Evolutionary conservation across 2,113 vertebrate genomes (phyloP).

Genomic region (Psilopogon haemacephalus): DNA sequence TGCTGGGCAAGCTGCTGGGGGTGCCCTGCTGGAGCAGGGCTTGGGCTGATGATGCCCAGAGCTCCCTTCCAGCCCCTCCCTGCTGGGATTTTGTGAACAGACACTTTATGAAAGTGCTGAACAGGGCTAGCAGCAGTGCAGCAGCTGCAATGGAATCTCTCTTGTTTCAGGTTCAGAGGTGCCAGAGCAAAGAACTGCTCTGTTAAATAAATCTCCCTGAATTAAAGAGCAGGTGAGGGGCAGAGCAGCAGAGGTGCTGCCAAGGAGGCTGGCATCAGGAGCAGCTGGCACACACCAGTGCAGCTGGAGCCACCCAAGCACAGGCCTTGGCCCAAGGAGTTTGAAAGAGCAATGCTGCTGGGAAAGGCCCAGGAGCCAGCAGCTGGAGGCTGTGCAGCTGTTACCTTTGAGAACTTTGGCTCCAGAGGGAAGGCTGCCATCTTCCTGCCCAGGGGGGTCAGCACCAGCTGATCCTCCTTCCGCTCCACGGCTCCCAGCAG

Average conservation of each 20-base stretch:
- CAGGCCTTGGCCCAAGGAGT: not conserved
- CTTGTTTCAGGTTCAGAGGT: not conserved
- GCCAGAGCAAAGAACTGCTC: not conserved
- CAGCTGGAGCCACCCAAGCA: not conserved
- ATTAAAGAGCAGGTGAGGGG: not conserved
- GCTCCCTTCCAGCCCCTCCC: too few species aligned
- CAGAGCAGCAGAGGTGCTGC: not conserved
- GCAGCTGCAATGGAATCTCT: not conserved
- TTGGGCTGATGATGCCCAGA: too few species aligned
- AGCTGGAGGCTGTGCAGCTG: not conserved
- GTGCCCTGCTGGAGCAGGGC: too few species aligned
- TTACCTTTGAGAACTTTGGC: slow-evolving; percentile 93
- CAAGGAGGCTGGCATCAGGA: not conserved
- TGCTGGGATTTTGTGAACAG: not conserved
- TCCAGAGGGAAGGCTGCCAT: slow-evolving; percentile 96
- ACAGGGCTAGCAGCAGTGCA: not conserved
- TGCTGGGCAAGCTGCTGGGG: too few species aligned
- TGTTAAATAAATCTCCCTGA: not conserved
- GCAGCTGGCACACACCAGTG: not conserved
- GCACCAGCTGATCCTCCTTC: slow-evolving; percentile 79
- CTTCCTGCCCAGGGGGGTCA: slow-evolving; percentile 90
- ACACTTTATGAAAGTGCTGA: not conserved
- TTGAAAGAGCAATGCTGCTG: not conserved
- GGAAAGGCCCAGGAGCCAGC: not conserved
- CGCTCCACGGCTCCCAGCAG: slow-evolving; percentile 88